Evolutionary conservation across 2,797 vertebrate genomes (phyloP), one percentile per base, ranked within the genome.

Genomic region (Coregonus sp.): DNA sequence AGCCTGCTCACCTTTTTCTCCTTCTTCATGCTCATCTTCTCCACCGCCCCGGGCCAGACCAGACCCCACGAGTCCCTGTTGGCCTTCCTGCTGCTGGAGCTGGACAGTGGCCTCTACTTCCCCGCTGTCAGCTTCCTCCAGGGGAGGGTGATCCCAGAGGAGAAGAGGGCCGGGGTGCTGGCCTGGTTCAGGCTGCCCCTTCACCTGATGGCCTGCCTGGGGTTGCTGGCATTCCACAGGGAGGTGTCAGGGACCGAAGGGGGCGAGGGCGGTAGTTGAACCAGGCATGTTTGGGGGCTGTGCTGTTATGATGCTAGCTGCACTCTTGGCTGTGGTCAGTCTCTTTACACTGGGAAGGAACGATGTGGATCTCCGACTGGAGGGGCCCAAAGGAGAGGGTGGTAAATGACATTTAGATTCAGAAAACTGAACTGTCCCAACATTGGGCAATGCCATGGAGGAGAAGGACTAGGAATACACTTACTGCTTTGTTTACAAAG

Each of bases 31-130:
- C 90, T 98, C 83, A 96, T 94, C 15, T 97, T 97, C 89, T 97
- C 96, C 73, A 98, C 97, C 0, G 91, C 91, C 9, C 94, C 97
- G 0, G 95, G 96, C 25, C 96, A 97, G 81, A 96, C 96, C 18
- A 92, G 92, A 75, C 96, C 96, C 6, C 93, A 88, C 3, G 96
- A 97, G 80, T 98, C 97, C 73, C 95, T 98, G 70, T 86, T 98
- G 33, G 97, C 97, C 76, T 98, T 98, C 82, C 89, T 98, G 72
- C 90, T 97, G 63, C 95, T 98, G 11, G 97, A 98, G 80, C 86
- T 98, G 75, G 96, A 96, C 72, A 95, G 95, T 66, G 96, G 97
- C 2, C 95, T 98, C 2, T 98, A 98, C 87, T 98, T 98, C 87
- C 97, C 97, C 0, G 95, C 96, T 1, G 95, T 98, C 90, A 95